These are phyloP conservation scores for Thelaira solivaga DNA, from an alignment of 2,888 invertebrate species.

Conservation along the genomic window DNA sequence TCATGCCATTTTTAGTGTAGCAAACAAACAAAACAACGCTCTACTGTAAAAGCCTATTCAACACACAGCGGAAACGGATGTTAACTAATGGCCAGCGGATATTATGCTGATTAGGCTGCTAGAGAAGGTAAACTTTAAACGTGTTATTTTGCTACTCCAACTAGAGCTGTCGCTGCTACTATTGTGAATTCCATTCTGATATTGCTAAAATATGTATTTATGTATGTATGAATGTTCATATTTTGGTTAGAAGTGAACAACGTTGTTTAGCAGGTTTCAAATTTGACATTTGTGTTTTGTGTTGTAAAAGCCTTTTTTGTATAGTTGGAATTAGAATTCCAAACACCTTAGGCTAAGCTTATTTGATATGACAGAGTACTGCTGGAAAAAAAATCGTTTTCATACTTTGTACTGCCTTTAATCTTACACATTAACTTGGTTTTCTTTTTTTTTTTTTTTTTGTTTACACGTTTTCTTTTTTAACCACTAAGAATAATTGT, in stretches of 20 bases:
- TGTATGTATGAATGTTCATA: neutral
- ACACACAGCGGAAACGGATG: slow-evolving; percentile 63
- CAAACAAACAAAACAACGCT: slow-evolving; percentile 38
- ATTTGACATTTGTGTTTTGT: neutral
- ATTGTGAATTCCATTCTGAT: neutral
- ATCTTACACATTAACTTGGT: neutral
- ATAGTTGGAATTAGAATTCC: neutral
- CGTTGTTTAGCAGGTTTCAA: slow-evolving; percentile 10
- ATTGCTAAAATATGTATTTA: slow-evolving; percentile 7
- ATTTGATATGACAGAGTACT: neutral
- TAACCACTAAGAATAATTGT: too few relatives aligned
- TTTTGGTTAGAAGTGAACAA: neutral
- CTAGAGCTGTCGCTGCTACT: neutral
- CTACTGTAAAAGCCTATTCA: slow-evolving; percentile 51
- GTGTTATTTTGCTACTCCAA: slow-evolving; percentile 35
- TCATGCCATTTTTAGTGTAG: slow-evolving; percentile 20
- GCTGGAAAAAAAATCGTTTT: neutral
- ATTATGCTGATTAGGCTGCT: slow-evolving; percentile 65
- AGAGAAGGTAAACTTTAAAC: slow-evolving; percentile 55
- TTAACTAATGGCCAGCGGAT: slow-evolving; percentile 64
- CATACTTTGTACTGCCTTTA: neutral
- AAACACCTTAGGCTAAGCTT: neutral
- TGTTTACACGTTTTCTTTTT: too few relatives aligned
- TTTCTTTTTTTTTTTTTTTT: too few relatives aligned
- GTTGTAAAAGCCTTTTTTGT: neutral